Evolutionary conservation across 2,888 invertebrate genomes (phyloP).

Genomic region (Sthenelais limicola): DNA sequence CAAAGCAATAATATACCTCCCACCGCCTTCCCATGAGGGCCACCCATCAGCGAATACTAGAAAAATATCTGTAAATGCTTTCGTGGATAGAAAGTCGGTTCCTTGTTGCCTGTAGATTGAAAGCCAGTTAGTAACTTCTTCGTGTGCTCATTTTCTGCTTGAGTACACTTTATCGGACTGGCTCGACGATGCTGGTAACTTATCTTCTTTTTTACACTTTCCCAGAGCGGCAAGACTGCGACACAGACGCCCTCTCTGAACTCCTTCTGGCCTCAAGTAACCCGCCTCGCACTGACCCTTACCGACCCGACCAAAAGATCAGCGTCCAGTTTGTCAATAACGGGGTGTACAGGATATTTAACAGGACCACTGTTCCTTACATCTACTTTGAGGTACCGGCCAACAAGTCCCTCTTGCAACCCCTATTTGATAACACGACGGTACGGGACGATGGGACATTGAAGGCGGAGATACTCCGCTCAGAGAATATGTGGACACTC

Average conservation of each 20-base stretch:
- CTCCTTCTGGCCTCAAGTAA: constrained; percentile 44
- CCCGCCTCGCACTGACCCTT: constrained; percentile 46
- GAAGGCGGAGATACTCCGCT: constrained; percentile 59
- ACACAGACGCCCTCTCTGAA: constrained; percentile 49
- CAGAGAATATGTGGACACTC: constrained; percentile 49
- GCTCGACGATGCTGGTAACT: background rate
- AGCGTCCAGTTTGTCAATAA: constrained; percentile 44
- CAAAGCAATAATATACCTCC: no score
- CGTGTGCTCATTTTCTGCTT: no score
- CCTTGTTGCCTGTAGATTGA: background rate
- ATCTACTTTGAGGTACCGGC: constrained; percentile 57
- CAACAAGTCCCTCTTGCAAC: constrained; percentile 59
- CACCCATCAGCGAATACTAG: no score
- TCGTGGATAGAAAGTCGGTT: background rate
- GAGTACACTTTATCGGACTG: no score
- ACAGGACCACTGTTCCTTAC: constrained; percentile 53
- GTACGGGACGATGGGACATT: constrained; percentile 57
- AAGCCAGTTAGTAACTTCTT: background rate
- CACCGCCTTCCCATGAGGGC: no score
- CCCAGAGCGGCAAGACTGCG: constrained; percentile 46
- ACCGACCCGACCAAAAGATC: constrained; percentile 46
- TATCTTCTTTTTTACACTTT: background rate
- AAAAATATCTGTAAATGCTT: no score
- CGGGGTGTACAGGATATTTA: constrained; percentile 49
- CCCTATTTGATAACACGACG: constrained; percentile 58